Percentiles rank a stretch among this genome's conserved stretches.
phyloP scores from a whole-genome alignment of 2,888 invertebrate species.

The Yponomeuta evonymella region DNA sequence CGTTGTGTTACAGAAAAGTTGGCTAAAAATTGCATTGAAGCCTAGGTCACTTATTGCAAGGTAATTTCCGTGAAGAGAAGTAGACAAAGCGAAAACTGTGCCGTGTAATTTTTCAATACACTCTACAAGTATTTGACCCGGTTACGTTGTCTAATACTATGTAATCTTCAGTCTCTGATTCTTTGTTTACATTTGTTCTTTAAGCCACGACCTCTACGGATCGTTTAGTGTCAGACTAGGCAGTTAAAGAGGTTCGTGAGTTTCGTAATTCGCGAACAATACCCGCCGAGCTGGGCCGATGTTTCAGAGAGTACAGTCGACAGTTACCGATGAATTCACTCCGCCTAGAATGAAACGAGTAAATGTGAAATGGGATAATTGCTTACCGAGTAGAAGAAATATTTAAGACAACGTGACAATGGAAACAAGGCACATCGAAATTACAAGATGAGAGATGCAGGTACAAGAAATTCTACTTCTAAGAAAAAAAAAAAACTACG shows the following conservation, averaged over 20 bases:
- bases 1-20: background rate
- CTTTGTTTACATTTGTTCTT: conserved; percentile 7
- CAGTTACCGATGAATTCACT: background rate
- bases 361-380: too few species aligned
- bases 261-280: conserved; percentile 9
- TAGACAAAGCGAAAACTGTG: background rate
- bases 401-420: too few species aligned
- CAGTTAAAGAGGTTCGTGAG: background rate
- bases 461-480: too few species aligned
- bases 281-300: background rate
- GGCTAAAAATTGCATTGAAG: background rate
- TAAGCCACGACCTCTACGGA: conserved; percentile 7
- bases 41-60: background rate
- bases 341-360: too few species aligned
- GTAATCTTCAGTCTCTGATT: background rate
- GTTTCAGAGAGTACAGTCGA: background rate
- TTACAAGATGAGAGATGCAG: too few species aligned
- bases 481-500: too few species aligned
- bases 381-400: too few species aligned
- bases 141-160: background rate
- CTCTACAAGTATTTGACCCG: background rate
- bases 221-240: background rate
- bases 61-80: background rate
- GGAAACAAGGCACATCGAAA: too few species aligned
- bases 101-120: background rate